Base-by-base conservation (phyloP, 2,113 vertebrate species). In the Gallinago media region DNA sequence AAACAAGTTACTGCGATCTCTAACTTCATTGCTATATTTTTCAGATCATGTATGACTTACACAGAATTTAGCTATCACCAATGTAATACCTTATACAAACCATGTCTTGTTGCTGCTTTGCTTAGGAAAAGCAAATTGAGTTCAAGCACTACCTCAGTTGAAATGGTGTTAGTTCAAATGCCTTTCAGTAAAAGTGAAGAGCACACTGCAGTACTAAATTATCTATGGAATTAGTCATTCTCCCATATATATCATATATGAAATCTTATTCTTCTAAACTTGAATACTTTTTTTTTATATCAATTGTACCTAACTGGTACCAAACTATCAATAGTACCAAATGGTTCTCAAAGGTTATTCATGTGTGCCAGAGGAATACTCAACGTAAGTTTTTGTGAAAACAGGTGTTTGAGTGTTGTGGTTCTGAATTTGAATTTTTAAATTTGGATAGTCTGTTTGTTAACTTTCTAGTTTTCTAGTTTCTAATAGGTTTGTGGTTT, bases 371-470 rank as follows among this genome's bases (percentile, higher is more conserved):
- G 55, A 68, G 25, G 20, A 85, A 75, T 61, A 49, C 1, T 15
- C 16, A 54, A 36, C 5, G 6, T 42, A 23, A 6, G 7, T n/a
- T 50, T 72, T 65, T 42, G 15, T 71, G n/a, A 50, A 58, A 55
- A 26, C 17, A 46, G 18, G 2, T 78, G 14, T 67, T 85, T 22
- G 26, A 10, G 5, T 50, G 6, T 58, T 80, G 8, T 36, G 19
- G 12, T 63, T 76, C 32, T 76, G 18, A 36, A 66, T 19, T 74
- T 52, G 8, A 50, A 58, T 70, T 61, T 89, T 27, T 55, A 36
- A 68, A 21, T 73, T 63, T 59, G 36, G 38, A 6, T 36, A 18
- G 3, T 21, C 12, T 20, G 8, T 19, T 26, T 0, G 0, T 44
- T 74, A 86, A 29, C 31, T 49, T 65, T 27, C 61, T 75, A 42